Evolutionary conservation across 2,797 vertebrate species (phyloP), one percentile per base, ranked within the genome.

Genomic region (Sebastes matsubarae): DNA sequence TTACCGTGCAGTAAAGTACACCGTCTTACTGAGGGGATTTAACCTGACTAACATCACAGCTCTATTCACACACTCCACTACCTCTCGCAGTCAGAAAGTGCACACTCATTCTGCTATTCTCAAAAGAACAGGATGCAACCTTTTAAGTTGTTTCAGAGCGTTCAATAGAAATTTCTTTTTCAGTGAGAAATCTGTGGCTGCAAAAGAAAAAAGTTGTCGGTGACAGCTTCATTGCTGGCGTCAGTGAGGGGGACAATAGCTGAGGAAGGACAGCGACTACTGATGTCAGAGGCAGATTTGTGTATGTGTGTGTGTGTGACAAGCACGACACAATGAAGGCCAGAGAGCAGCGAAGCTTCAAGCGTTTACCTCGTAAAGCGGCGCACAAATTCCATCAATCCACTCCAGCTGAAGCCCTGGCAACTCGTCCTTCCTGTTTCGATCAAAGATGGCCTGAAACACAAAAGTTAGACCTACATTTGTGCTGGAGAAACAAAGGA

Each of bases 381-480:
- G 99, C 67, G 97, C 88, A 84, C 99, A 99, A 92, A 99, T 99
- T 81, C 98, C 97, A 86, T 99, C 98, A 82, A 99, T 99, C 99
- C 99, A 99, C 90, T 99, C 98, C 61, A 99, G 86, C 87, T 99
- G 99, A 75, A 99, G 88, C 66, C 97, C 96, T 10, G 99, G 99
- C 90, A 99, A 95, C 93, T 99, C 98, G n/a, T 99, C 98, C 92
- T 99, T 99, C 90, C 99, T 96, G 94, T 99, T 99, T 78, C 98
- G 97, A 94, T 99, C 99, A 94, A 99, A 99, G 94, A 99, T 99
- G 69, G 99, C 98, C 98, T 99, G 90, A 85, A 96, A 95, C 60
- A 82, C 63, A 90, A 81, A 72, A 87, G 68, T 57, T 8, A 30
- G 24, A 22, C 61, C 22, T 30, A 9, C n/a, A 24, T 55, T 38